These are phyloP conservation scores for Rhinogobio ventralis DNA, from an alignment of 2,797 vertebrate genomes.

Conservation along the genomic window DNA sequence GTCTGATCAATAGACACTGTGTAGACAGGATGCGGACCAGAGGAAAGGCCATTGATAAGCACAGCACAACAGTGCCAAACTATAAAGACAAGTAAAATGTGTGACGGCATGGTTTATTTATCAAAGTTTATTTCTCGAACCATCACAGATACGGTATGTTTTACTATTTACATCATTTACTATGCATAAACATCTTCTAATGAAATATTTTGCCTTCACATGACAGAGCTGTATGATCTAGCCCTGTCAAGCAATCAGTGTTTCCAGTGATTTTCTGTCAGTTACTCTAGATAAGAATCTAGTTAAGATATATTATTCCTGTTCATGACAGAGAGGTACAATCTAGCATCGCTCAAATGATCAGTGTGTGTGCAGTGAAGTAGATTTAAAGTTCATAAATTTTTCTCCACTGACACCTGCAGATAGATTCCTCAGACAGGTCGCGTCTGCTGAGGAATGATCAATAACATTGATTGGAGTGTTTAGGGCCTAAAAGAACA, in stretches of 20 bases:
- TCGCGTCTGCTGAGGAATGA: slow-evolving; percentile 35
- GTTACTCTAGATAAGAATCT: slow-evolving; percentile 42
- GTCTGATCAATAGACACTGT: slow-evolving; percentile 55
- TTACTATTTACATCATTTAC: background rate
- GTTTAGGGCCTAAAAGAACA: slow-evolving; percentile 32
- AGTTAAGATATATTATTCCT: slow-evolving; percentile 44
- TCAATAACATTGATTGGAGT: slow-evolving; percentile 43
- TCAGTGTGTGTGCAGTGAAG: slow-evolving; percentile 28
- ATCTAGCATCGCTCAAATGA: slow-evolving; percentile 24
- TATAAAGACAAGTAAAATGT: slow-evolving; percentile 19
- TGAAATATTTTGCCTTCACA: background rate
- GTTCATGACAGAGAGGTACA: slow-evolving; percentile 25
- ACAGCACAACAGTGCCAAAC: slow-evolving; percentile 22
- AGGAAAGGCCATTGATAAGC: slow-evolving; percentile 31
- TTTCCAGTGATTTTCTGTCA: slow-evolving; percentile 48
- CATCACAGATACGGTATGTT: background rate
- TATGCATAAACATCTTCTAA: background rate
- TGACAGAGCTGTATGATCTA: slow-evolving; percentile 14
- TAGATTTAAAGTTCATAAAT: slow-evolving; percentile 45
- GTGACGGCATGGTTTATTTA: background rate
- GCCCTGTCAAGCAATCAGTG: slow-evolving; percentile 11
- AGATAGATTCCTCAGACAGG: slow-evolving; percentile 43
- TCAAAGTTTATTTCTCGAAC: background rate
- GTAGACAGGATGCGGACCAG: slow-evolving; percentile 2
- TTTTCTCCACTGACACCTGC: slow-evolving; percentile 15